Evolutionary conservation across 2,888 invertebrate genomes (phyloP), one percentile per base, ranked within the genome.

Genomic region (Dryobota labecula): DNA sequence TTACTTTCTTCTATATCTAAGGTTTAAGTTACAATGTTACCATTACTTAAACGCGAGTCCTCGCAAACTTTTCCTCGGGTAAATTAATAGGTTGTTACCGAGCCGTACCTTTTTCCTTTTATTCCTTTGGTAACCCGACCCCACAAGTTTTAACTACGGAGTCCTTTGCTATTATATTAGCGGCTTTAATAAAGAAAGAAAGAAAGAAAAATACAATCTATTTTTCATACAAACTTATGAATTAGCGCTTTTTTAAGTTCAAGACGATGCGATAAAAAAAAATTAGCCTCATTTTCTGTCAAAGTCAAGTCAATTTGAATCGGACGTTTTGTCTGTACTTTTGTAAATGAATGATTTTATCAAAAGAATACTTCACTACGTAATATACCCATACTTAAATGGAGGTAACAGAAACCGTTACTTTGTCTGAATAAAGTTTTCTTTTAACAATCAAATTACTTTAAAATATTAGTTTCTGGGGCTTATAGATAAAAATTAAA

Each of bases 131-230:
- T 83, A 73, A 84, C 18, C 36, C 57, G 45, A 80, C 20, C 20
- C 63, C 13, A 47, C 36, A 77, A 80, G 71, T 84, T 85, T 84
- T 85, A 85, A 85, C 53, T 75, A 84, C 53, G 49, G 20, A 62
- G 66, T 24, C 53, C 33, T 66, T 65, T 66, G 61, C 27, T 68
- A 51, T 63, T 58, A 73, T 63, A 73, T 27, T 24, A 6, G 8
- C 13, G 20, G n/a, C 41, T 5, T 18, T 43, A n/a, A 30, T 45
- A 27, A 62, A n/a, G n/a, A n/a, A n/a, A n/a, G n/a, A n/a, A n/a
- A n/a, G n/a, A n/a, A n/a, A n/a, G n/a, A n/a, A n/a, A n/a, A n/a
- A n/a, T n/a, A n/a, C n/a, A n/a, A n/a, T n/a, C n/a, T n/a, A n/a
- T n/a, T n/a, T n/a, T n/a, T n/a, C n/a, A n/a, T n/a, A n/a, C n/a